These are phyloP conservation scores for Cyrtodaria siliqua DNA, from an alignment of 2,888 invertebrate genomes.

Conservation along the genomic window DNA sequence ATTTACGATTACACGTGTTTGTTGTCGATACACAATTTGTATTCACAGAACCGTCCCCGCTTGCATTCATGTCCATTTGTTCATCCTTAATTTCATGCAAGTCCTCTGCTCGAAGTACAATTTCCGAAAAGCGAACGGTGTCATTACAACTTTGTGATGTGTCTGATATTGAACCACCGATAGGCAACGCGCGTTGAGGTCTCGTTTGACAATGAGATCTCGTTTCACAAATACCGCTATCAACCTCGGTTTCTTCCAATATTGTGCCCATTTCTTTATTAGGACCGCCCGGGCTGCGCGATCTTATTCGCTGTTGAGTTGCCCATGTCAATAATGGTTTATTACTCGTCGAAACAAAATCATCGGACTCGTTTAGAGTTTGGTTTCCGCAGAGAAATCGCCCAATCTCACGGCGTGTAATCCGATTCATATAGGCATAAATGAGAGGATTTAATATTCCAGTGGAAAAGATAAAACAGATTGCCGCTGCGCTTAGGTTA, in stretches of 20 bases:
- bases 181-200: too few species aligned
- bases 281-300: conserved; percentile 31
- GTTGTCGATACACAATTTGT: too few species aligned
- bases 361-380: conserved; percentile 60
- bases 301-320: conserved; percentile 17
- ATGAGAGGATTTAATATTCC: conserved; percentile 73
- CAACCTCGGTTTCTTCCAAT: conserved; percentile 59
- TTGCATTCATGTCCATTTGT: too few species aligned
- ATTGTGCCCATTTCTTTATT: conserved; percentile 70
- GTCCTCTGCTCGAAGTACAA: too few species aligned
- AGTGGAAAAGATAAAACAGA: conserved; percentile 69
- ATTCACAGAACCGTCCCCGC: too few species aligned
- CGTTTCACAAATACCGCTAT: conserved; percentile 12
- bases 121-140: too few species aligned
- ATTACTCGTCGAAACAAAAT: conserved; percentile 65
- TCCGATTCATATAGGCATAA: conserved; percentile 76
- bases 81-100: too few species aligned
- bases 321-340: conserved; percentile 34
- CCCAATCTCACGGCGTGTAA: conserved; percentile 70
- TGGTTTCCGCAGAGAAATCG: conserved; percentile 67
- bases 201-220: background rate
- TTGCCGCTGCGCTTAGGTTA: conserved; percentile 61
- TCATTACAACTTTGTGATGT: too few species aligned
- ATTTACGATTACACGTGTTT: too few species aligned
- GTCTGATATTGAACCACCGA: too few species aligned